Evolutionary conservation across 2,888 invertebrate genomes (phyloP).

Genomic region (Scrobipalpa atriplicella): DNA sequence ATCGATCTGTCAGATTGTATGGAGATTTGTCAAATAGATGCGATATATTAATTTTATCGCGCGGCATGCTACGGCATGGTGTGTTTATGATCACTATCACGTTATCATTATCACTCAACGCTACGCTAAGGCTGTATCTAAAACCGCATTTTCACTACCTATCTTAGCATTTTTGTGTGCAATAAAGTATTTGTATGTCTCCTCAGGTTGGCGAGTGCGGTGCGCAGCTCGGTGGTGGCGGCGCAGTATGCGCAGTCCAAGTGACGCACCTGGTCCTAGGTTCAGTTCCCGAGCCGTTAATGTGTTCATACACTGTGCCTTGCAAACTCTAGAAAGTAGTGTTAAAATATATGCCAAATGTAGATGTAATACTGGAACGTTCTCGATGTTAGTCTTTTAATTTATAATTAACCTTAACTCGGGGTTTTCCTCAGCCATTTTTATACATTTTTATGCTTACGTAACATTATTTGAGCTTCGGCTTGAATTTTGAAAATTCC

Average conservation of each 20-base stretch:
- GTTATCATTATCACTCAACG: too few species aligned
- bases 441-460: not conserved
- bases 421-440: not conserved
- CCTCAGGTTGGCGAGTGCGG: conserved; percentile 41
- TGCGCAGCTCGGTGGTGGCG: conserved; percentile 35
- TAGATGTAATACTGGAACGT: conserved; percentile 37
- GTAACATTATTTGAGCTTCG: conserved; percentile 18
- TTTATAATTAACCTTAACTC: conserved; percentile 13
- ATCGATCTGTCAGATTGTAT: too few species aligned
- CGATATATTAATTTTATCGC: too few species aligned
- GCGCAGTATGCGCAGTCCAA: conserved; percentile 35
- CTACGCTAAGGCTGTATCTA: too few species aligned
- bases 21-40: too few species aligned
- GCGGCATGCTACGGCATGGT: too few species aligned
- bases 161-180: too few species aligned
- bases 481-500: conserved; percentile 50
- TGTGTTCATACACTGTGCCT: conserved; percentile 43
- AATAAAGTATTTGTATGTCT: not conserved
- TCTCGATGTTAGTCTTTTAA: conserved; percentile 26
- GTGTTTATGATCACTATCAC: too few species aligned
- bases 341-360: conserved; percentile 39
- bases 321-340: conserved; percentile 30
- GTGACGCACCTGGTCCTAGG: conserved; percentile 35
- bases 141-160: too few species aligned
- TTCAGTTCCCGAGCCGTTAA: conserved; percentile 34